A percentile compares a stretch with the other conserved stretches of the same genome.
phyloP scores from a whole-genome alignment of 2,888 invertebrate species.

The Papilio elwesi region DNA sequence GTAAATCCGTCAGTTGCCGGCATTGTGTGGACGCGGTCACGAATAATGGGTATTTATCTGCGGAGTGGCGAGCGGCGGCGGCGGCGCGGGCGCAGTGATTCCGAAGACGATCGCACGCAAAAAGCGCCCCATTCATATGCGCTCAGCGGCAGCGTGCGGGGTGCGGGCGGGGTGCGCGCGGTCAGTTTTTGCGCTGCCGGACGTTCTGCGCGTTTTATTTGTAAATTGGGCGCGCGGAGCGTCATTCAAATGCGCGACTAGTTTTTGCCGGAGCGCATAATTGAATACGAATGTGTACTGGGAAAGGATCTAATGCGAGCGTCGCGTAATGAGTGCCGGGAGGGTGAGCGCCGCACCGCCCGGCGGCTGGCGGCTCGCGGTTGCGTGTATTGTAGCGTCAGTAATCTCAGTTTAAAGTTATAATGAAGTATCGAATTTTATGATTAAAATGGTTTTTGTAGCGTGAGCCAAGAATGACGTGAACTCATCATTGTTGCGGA shows the following conservation, averaged over 20 bases:
- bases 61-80: slow-evolving; percentile 7
- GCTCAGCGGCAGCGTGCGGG: slow-evolving; percentile 55
- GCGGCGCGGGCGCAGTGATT: slow-evolving; percentile 44
- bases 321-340: slow-evolving; percentile 44
- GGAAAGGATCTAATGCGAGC: slow-evolving; percentile 51
- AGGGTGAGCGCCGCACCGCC: slow-evolving; percentile 15
- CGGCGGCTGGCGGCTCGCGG: not conserved
- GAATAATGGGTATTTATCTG: slow-evolving; percentile 29
- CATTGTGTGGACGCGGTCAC: slow-evolving; percentile 49
- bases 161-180: slow-evolving; percentile 51
- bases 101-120: slow-evolving; percentile 56
- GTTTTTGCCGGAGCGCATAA: slow-evolving; percentile 76
- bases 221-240: slow-evolving; percentile 72
- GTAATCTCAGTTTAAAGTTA: not conserved
- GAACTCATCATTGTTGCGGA: no score
- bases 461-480: no score
- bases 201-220: slow-evolving; percentile 81
- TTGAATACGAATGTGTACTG: slow-evolving; percentile 77
- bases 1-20: slow-evolving; percentile 41
- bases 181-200: slow-evolving; percentile 77
- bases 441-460: no score
- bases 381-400: not conserved
- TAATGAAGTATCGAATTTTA: not conserved
- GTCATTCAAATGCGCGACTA: slow-evolving; percentile 81
- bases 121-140: slow-evolving; percentile 81